Conservation (phyloP, 2,797 vertebrate genomes). For the Eutrigla gurnardus region DNA sequence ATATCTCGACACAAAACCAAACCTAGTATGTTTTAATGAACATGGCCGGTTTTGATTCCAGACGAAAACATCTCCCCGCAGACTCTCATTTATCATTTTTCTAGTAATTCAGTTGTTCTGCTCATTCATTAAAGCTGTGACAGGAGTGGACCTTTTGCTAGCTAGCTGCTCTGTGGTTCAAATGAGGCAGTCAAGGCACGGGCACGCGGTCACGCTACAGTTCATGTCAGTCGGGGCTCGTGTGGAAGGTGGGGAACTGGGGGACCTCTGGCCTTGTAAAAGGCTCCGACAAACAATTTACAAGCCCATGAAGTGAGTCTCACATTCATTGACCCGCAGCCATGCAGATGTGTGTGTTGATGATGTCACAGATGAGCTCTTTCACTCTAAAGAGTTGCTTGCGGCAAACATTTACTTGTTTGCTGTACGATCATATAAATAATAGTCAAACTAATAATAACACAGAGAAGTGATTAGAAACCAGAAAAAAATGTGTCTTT, state of each 20-base stretch:
- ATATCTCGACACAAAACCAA: constrained; percentile 10
- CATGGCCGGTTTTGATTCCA: constrained; percentile 2
- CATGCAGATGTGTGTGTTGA: not conserved
- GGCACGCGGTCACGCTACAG: constrained; percentile 15
- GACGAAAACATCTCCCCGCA: constrained; percentile 12
- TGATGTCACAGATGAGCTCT: constrained; percentile 1
- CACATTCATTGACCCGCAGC: constrained; percentile 17
- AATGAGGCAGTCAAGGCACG: constrained; percentile 6
- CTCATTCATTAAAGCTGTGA: constrained; percentile 32
- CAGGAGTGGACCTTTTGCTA: constrained; percentile 22
- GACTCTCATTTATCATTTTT: constrained; percentile 17
- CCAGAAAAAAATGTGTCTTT: not conserved
- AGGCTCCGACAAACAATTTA: constrained; percentile 41
- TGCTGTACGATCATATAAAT: not conserved
- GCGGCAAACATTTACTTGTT: not conserved
- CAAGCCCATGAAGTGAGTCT: constrained; percentile 29
- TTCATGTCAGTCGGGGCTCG: constrained; percentile 16
- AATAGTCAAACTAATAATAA: not conserved
- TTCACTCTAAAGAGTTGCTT: not conserved
- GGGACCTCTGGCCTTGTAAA: constrained; percentile 19
- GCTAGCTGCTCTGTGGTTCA: constrained; percentile 18
- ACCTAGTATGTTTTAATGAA: constrained; percentile 44
- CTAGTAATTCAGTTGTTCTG: not conserved
- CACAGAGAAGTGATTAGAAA: not conserved
- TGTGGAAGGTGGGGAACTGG: constrained; percentile 8